These are phyloP conservation scores for Lamproptera curius DNA, from an alignment of 2,888 invertebrate species.

Conservation along the genomic window DNA sequence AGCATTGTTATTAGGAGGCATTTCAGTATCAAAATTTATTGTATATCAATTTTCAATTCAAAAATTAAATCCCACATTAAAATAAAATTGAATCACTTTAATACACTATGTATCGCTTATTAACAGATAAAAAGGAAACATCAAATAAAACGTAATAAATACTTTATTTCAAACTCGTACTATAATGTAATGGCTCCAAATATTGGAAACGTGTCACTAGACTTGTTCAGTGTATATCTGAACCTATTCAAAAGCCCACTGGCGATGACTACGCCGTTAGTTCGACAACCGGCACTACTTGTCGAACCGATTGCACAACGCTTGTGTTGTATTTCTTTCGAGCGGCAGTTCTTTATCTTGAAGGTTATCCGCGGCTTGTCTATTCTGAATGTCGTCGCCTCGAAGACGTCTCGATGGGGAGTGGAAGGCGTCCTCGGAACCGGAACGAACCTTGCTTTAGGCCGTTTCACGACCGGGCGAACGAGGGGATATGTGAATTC, in stretches of 20 bases:
- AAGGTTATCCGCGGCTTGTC: conserved; percentile 40
- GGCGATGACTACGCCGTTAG: conserved; percentile 44
- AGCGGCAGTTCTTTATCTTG: conserved; percentile 55
- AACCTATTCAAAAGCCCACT: conserved; percentile 63
- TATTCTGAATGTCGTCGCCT: conserved; percentile 44
- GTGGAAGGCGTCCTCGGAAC: conserved; percentile 30
- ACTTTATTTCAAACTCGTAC: conserved; percentile 23
- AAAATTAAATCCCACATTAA: too few species aligned
- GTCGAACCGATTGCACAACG: conserved; percentile 27
- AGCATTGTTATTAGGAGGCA: too few species aligned
- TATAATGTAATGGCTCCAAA: conserved; percentile 60
- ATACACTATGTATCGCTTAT: too few species aligned
- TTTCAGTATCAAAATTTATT: too few species aligned
- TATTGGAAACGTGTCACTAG: conserved; percentile 52
- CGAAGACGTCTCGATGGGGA: conserved; percentile 50
- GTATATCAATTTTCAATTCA: too few species aligned
- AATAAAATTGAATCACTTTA: too few species aligned
- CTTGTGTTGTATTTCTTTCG: conserved; percentile 22
- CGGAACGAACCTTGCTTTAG: conserved; percentile 47
- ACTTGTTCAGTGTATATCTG: conserved; percentile 56
- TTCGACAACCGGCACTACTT: conserved; percentile 18
- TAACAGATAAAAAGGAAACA: conserved; percentile 3
- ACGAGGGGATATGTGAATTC: conserved; percentile 45
- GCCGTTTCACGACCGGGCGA: conserved; percentile 41
- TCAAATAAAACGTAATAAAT: conserved; percentile 11